These are phyloP conservation scores for Morinoia aosen DNA, from an alignment of 2,888 invertebrate species.

Conservation along the genomic window DNA sequence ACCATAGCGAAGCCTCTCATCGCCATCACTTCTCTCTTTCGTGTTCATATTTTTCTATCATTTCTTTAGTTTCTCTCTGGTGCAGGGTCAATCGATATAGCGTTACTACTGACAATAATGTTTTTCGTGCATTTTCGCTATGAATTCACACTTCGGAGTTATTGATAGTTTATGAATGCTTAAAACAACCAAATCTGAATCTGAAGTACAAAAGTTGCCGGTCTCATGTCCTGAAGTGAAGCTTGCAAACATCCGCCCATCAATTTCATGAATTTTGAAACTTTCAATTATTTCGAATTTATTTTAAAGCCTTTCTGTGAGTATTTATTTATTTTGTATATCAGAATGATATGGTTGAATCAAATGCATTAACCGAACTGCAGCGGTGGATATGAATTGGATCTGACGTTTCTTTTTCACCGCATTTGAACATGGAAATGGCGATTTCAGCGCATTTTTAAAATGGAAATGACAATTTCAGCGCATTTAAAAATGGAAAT, in stretches of 20 bases:
- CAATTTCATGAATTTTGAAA: neutral
- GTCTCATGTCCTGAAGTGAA: neutral
- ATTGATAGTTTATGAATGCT: neutral
- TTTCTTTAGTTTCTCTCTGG: neutral
- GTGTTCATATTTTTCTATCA: neutral
- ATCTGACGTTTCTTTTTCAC: neutral
- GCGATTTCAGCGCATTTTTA: no score
- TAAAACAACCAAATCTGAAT: neutral
- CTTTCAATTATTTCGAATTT: neutral
- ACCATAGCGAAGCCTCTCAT: neutral
- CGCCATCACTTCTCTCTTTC: neutral
- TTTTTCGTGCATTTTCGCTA: neutral
- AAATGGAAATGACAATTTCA: no score
- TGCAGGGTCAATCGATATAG: neutral
- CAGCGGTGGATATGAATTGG: neutral
- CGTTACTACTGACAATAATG: neutral
- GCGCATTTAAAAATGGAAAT: no score
- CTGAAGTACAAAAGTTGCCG: neutral
- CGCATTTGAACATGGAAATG: neutral
- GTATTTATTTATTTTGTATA: neutral
- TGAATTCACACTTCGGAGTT: neutral
- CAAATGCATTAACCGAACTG: neutral
- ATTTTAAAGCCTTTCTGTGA: neutral
- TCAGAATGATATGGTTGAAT: neutral
- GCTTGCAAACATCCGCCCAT: neutral